Conservation (phyloP, 2,888 invertebrate species). For the Embidobia sp. region DNA sequence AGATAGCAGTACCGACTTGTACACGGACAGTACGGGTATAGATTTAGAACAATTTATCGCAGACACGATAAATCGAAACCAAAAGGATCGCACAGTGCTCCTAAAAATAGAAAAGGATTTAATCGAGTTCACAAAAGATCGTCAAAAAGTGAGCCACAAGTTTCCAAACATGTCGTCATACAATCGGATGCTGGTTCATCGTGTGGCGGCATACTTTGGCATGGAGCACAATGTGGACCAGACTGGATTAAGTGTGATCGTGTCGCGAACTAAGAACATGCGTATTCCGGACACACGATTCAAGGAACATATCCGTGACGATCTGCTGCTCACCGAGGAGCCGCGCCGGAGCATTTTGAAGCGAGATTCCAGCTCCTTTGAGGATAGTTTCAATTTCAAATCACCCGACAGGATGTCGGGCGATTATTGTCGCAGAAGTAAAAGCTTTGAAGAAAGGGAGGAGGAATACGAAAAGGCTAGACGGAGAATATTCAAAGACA, state of each 20-base stretch:
- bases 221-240: conserved; percentile 96
- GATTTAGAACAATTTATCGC: conserved; percentile 94
- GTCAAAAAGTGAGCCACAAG: conserved; percentile 83
- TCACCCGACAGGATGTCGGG: conserved; percentile 85
- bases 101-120: conserved; percentile 94
- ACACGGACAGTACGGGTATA: conserved; percentile 89
- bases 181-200: conserved; percentile 97
- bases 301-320: conserved; percentile 87
- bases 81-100: conserved; percentile 92
- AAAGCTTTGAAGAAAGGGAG: conserved; percentile 95
- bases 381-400: conserved; percentile 84
- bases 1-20: conserved; percentile 90
- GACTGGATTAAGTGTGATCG: conserved; percentile 90
- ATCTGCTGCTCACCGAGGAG: conserved; percentile 85
- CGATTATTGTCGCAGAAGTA: conserved; percentile 87
- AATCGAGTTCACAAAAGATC: conserved; percentile 90
- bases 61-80: conserved; percentile 94
- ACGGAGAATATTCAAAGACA: conserved; percentile 90
- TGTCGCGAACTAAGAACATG: conserved; percentile 89
- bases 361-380: conserved; percentile 90
- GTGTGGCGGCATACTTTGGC: conserved; percentile 96
- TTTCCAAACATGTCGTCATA: conserved; percentile 97
- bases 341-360: conserved; percentile 91
- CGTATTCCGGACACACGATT: conserved; percentile 88
- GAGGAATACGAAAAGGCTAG: conserved; percentile 93